Base-by-base conservation (phyloP, 2,888 invertebrate species). In the Gonocerus acuteangulatus region DNA sequence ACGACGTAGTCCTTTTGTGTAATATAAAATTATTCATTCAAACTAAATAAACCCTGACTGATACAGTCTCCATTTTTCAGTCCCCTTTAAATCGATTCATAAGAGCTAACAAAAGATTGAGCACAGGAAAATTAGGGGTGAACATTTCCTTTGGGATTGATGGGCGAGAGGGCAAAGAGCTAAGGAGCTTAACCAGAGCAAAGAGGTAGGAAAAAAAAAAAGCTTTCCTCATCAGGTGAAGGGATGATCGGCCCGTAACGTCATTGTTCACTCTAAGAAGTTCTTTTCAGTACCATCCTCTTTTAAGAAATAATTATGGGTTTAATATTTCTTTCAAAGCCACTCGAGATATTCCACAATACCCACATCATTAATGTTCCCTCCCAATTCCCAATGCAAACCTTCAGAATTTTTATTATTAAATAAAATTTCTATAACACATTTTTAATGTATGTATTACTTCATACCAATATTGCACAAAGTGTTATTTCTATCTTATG, bases 271-370 rank as follows among this genome's bases (percentile, higher is more conserved):
- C 16, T 16, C 49, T 18, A 7, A 32, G 23, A 13, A 18, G 32
- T 51, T 34, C 51, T 36, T 51, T 51, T 34, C 32, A 36, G 11
- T 7, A 19, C 18, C 36, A 2, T 0, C n/a, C 3, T 34, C 16
- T 42, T 32, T 51, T 51, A 19, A 2, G 34, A 34, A 51, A 51
- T 51, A 51, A 51, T 51, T 51, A 51, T 51, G 19, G 32, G 51
- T 15, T 51, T 51, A 51, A 51, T 51, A 51, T 51, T 36, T 51
- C 34, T 51, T 51, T 51, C 51, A 51, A 51, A 51, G 51, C 51
- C 51, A 51, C 51, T 51, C 19, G 42, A 9, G 7, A n/a, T 3
- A 3, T 7, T 32, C 15, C 19, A 16, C 32, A 27, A 51, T 34
- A 34, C 32, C 51, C 18, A 11, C 51, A 27, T 51, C 34, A 34